phyloP scores from a whole-genome alignment of 1,140 invertebrate genomes.

The Diplogasteroides magnus region DNA sequence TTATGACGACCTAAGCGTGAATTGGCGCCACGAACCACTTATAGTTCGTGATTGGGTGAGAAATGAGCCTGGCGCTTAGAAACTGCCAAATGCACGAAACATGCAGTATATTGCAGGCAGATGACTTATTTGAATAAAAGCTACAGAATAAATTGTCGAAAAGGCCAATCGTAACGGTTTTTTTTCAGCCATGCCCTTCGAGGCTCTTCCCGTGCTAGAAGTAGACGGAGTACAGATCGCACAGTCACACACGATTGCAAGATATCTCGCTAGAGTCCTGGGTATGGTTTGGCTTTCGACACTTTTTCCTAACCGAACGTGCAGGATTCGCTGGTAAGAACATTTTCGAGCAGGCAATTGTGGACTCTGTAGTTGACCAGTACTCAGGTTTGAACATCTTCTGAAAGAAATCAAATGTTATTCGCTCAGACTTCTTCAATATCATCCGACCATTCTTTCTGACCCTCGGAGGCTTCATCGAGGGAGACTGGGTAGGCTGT shows the following conservation, averaged over 20 bases:
- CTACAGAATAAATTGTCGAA: no score
- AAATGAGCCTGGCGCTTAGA: no score
- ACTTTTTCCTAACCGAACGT: not conserved
- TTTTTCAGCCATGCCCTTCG: slow-evolving; percentile 27
- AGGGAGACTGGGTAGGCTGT: no score
- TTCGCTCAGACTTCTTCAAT: not conserved
- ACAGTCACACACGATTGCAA: slow-evolving; percentile 24
- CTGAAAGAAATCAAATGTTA: no score
- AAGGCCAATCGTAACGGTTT: no score
- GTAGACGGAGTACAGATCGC: slow-evolving; percentile 27
- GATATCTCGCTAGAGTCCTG: slow-evolving; percentile 21
- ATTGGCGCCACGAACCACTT: no score
- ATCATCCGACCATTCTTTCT: not conserved
- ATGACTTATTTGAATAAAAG: no score
- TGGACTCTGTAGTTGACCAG: slow-evolving; percentile 23
- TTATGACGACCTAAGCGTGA: no score
- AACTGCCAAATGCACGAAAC: no score
- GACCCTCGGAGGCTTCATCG: not conserved
- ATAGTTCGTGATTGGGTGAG: no score
- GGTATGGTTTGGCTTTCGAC: slow-evolving; percentile 7
- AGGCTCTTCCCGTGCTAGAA: slow-evolving; percentile 21
- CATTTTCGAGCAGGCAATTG: slow-evolving; percentile 24
- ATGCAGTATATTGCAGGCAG: no score
- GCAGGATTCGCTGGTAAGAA: slow-evolving; percentile 28
- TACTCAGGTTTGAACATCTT: no score